Evolutionary conservation across 2,888 invertebrate species (phyloP).

Genomic region (Drosophila formosana): DNA sequence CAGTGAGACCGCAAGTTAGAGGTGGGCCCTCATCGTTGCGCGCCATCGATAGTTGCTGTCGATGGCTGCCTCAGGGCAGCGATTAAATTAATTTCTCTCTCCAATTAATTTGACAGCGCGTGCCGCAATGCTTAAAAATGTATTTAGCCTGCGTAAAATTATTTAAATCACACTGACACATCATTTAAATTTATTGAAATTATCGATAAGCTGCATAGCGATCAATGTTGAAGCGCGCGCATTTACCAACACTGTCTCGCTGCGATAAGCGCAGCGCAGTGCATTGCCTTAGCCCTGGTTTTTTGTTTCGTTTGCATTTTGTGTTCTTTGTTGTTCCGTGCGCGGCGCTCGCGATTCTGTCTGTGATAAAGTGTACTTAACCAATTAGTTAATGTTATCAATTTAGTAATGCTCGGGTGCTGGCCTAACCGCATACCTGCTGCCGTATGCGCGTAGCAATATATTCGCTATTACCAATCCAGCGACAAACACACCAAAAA

Average conservation of each 20-base stretch:
- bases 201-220: conserved; percentile 25
- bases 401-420: conserved; percentile 57
- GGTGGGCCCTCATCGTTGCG: background rate
- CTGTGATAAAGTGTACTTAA: conserved; percentile 78
- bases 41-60: conserved; percentile 27
- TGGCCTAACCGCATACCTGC: conserved; percentile 25
- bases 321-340: conserved; percentile 64
- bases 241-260: conserved; percentile 24
- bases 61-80: background rate
- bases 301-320: conserved; percentile 60
- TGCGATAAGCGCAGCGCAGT: conserved; percentile 24
- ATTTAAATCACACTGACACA: no score
- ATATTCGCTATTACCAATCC: background rate
- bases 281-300: conserved; percentile 41
- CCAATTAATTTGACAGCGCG: no score
- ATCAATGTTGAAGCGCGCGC: background rate
- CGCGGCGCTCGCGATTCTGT: conserved; percentile 54
- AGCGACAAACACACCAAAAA: conserved; percentile 1
- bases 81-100: background rate
- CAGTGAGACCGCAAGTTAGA: background rate
- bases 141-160: background rate
- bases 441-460: conserved; percentile 28
- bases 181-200: no score
- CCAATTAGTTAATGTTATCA: conserved; percentile 62
- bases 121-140: background rate